Evolutionary conservation across 2,113 vertebrate species (phyloP), one percentile per base, ranked within the genome.

Genomic region (Asarcornis scutulata): DNA sequence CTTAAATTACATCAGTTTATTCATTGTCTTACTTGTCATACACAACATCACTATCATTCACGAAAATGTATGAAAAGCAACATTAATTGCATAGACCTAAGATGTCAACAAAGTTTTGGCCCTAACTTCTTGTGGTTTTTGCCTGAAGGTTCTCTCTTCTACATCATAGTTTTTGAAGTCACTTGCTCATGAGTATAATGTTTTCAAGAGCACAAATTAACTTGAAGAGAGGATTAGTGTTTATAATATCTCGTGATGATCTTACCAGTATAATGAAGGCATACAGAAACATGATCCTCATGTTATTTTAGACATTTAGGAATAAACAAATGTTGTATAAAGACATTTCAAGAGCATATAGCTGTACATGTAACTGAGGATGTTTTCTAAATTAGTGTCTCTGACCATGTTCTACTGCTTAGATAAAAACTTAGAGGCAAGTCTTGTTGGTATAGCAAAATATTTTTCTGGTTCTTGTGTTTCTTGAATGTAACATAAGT

Each of bases 131-230:
- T 9, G 1, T 75, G 26, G 58, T 83, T 50, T 15, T 80, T 89
- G 18, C 32, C 46, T 68, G 25, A 17, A 67, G 3, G 5, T 55
- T 85, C 38, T 88, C 42, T 68, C 16, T 64, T 64, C 69, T 62
- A 1, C 1, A 7, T 88, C 42, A 63, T 31, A 21, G 74, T 44
- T 86, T 42, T 21, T 56, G 85, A 89, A 86, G 34, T 34, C 6
- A 60, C 22, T 83, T 83, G 31, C 15, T 83, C 66, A 77, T 42
- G 88, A 71, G 8, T 7, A 31, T 52, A 48, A 74, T 25, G 3
- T 88, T 95, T 88, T 84, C n/a, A 42, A 86, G 73, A 86, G 4
- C 23, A 59, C 40, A 81, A 63, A 71, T 75, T 68, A 42, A 26
- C 14, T 67, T 25, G 21, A 89, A 86, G 25, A 73, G 31, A 36